These are phyloP conservation scores for Nyctereutes procyonoides DNA, from an alignment of 2,113 vertebrate species.

Conservation along the genomic window DNA sequence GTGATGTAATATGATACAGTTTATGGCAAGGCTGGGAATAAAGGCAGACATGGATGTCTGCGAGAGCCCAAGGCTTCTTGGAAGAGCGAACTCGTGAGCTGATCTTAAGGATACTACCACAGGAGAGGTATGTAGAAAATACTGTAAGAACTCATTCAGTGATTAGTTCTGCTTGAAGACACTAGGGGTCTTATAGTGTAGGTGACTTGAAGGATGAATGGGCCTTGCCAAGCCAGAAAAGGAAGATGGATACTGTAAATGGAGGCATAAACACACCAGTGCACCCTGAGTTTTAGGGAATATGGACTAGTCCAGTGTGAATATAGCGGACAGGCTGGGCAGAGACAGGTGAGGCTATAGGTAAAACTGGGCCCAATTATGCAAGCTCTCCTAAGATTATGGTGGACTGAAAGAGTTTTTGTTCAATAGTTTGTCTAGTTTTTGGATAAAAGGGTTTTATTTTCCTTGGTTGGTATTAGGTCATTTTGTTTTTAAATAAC, in stretches of 20 bases:
- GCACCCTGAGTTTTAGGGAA: background rate
- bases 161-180: conserved; percentile 39
- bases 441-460: conserved; percentile 20
- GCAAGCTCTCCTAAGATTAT: background rate
- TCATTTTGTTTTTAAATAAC: background rate
- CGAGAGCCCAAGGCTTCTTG: background rate
- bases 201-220: background rate
- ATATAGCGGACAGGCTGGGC: background rate
- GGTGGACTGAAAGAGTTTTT: background rate
- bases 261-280: background rate
- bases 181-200: background rate
- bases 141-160: background rate
- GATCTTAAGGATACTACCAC: background rate
- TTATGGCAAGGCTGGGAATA: background rate
- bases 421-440: background rate
- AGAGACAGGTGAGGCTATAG: background rate
- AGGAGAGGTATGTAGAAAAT: conserved; percentile 22
- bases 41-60: background rate
- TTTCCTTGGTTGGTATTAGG: background rate
- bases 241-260: background rate
- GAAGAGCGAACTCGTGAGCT: background rate
- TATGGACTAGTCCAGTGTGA: background rate
- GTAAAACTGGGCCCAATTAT: background rate
- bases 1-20: too few relatives aligned
- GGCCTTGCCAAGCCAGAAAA: background rate